Evolutionary conservation across 2,113 vertebrate genomes (phyloP), one percentile per base, ranked within the genome.

Genomic region (Ammodramus savannarum): DNA sequence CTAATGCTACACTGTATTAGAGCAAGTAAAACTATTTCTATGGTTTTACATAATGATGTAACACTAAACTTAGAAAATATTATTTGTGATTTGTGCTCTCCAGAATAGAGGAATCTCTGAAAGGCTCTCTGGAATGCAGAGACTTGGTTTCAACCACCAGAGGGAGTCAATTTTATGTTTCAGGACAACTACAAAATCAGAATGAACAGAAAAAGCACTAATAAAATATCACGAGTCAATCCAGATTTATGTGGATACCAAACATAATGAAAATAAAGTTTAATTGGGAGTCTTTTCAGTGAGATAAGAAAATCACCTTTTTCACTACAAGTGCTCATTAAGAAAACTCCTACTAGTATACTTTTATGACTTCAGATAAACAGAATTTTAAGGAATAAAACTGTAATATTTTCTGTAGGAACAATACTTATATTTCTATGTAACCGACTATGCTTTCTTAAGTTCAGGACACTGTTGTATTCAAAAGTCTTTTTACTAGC

Each of bases 401-500:
- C n/a, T 27, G 8, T 5, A 85, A 4, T 43, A 46, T n/a, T 7
- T 78, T 17, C 29, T 27, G 27, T 71, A 34, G 79, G 7, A 68
- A 79, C 0, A 1, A 55, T 43, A 43, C 5, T 39, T 4, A 3
- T 31, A 74, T 59, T 90, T 73, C 39, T 44, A 29, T 6, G 3
- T 12, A 91, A 63, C 2, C 44, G 52, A 49, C 16, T 72, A 26
- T 2, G 55, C 34, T 29, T 89, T 39, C 78, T 76, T 96, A 79
- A 87, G 52, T 94, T 92, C 79, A 95, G 94, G 65, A 93, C 88
- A 95, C 55, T 62, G 32, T 63, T 79, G 49, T 66, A 93, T 49
- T 86, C 76, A 26, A 89, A 94, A 89, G 69, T 89, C 95, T 94
- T 97, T 93, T 90, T 41, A 61, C 20, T n/a, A 75, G n/a, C 49